phyloP scores from a whole-genome alignment of 2,888 invertebrate genomes.

The Leptinotarsa tumamoca region DNA sequence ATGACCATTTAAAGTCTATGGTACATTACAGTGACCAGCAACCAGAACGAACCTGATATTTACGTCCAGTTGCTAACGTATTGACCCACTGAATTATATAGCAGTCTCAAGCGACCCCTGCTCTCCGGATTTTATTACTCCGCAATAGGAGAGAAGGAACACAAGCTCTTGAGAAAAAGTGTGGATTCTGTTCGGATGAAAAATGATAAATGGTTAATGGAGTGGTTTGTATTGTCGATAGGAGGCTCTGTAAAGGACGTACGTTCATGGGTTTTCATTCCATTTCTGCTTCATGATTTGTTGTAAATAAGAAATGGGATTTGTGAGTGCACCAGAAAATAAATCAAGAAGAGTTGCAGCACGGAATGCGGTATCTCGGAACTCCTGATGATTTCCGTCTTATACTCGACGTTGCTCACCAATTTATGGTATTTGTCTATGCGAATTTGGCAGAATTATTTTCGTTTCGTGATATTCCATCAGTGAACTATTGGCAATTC shows the following conservation, averaged over 20 bases:
- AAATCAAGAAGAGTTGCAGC: not conserved
- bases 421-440: not conserved
- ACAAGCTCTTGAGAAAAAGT: constrained; percentile 23
- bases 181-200: constrained; percentile 35
- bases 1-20: constrained; percentile 6
- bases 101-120: constrained; percentile 25
- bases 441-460: not conserved
- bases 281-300: constrained; percentile 39
- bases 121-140: constrained; percentile 30
- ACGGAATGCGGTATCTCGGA: not conserved
- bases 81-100: constrained; percentile 33
- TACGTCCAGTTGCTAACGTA: constrained; percentile 17
- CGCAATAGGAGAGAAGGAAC: constrained; percentile 14
- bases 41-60: constrained; percentile 18
- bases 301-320: constrained; percentile 38
- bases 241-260: constrained; percentile 36
- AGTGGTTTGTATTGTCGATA: constrained; percentile 46
- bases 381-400: not conserved
- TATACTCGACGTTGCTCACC: not conserved
- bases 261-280: constrained; percentile 37
- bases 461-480: no score
- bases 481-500: no score
- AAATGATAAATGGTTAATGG: constrained; percentile 52
- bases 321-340: constrained; percentile 13
- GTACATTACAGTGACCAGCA: constrained; percentile 6